Conservation (phyloP, 2,888 invertebrate genomes). For the Arctia plantaginis region DNA sequence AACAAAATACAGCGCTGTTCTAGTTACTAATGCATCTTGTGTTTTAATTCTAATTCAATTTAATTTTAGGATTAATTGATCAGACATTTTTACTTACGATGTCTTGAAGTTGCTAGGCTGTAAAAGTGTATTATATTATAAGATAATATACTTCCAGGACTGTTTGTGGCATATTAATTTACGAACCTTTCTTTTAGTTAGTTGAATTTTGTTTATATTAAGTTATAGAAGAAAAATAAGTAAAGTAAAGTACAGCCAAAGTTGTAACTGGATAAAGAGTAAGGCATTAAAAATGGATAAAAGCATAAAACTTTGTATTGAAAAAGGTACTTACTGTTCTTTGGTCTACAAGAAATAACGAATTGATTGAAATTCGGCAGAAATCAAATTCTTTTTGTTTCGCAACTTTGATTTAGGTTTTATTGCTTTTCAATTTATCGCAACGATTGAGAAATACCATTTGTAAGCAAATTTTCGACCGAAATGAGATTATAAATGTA, state of each 20-base stretch:
- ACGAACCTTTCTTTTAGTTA: neutral
- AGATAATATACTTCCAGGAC: neutral
- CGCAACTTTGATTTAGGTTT: constrained; percentile 73
- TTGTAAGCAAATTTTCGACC: constrained; percentile 46
- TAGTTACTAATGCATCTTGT: neutral
- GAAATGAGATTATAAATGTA: constrained; percentile 28
- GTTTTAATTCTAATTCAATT: neutral
- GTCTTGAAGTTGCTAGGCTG: neutral
- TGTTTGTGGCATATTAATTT: neutral
- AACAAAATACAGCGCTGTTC: constrained; percentile 7
- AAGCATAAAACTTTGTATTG: neutral
- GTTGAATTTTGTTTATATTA: neutral
- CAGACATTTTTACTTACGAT: neutral
- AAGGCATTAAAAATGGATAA: constrained; percentile 19
- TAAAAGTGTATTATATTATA: neutral
- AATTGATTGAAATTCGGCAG: constrained; percentile 65
- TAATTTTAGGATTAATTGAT: neutral
- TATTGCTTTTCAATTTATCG: constrained; percentile 68
- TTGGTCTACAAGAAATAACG: constrained; percentile 53
- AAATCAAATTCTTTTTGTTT: constrained; percentile 75
- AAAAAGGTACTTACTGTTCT: constrained; percentile 56
- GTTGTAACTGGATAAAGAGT: neutral
- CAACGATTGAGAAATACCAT: constrained; percentile 68
- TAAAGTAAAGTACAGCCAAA: constrained; percentile 11
- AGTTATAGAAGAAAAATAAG: neutral